Evolutionary conservation across 2,797 vertebrate genomes (phyloP).

Genomic region (Phrynocephalus forsythii): DNA sequence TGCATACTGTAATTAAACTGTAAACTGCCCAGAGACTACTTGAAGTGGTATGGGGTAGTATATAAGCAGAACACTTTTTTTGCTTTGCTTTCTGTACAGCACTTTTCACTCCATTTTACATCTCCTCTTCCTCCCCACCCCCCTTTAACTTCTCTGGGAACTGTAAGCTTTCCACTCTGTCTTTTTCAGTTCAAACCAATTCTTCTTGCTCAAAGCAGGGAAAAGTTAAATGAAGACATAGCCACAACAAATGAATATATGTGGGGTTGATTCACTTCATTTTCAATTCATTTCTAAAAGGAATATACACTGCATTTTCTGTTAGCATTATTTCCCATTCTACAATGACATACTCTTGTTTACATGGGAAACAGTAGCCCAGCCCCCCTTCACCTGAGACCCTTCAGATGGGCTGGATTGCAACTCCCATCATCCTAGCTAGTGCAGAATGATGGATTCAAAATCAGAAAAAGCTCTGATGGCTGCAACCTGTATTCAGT

Average conservation of each 20-base stretch:
- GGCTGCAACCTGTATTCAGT: neutral
- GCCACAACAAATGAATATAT: neutral
- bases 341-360: neutral
- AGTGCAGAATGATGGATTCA: neutral
- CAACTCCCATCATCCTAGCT: neutral
- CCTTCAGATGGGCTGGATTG: neutral
- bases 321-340: neutral
- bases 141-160: neutral
- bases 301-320: neutral
- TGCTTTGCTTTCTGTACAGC: neutral
- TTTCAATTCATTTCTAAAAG: neutral
- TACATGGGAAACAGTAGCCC: neutral
- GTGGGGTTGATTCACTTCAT: neutral
- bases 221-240: neutral
- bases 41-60: too few species aligned
- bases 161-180: neutral
- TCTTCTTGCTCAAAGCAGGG: neutral
- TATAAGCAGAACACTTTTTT: too few species aligned
- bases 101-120: neutral
- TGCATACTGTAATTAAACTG: too few species aligned
- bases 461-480: neutral
- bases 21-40: too few species aligned
- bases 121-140: neutral
- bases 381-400: neutral
- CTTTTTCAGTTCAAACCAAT: neutral